phyloP scores from a whole-genome alignment of 2,797 vertebrate species.

The Mormyrus proboscirostris region DNA sequence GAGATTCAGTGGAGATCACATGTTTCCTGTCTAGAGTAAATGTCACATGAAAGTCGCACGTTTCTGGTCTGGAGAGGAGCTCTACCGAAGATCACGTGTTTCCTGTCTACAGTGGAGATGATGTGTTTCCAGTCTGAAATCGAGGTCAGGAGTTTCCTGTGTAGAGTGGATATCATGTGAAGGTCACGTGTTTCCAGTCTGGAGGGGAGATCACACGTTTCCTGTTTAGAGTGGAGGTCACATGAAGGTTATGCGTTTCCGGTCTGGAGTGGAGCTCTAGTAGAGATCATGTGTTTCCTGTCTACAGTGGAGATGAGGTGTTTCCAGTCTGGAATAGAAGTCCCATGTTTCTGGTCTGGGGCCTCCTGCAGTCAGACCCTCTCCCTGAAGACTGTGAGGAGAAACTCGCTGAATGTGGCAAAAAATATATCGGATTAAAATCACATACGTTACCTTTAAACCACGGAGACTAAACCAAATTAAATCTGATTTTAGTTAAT shows the following conservation, averaged over 20 bases:
- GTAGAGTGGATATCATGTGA: not conserved
- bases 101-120: not conserved
- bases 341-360: not conserved
- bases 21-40: not conserved
- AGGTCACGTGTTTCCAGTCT: not conserved
- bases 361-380: too few species aligned
- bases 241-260: not conserved
- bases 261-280: not conserved
- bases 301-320: not conserved
- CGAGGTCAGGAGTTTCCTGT: not conserved
- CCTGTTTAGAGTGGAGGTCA: not conserved
- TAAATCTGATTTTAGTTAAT: not conserved
- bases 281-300: not conserved
- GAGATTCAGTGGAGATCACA: not conserved
- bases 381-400: too few species aligned
- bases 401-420: too few species aligned
- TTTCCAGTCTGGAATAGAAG: not conserved
- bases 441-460: not conserved
- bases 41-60: not conserved
- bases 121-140: not conserved
- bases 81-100: not conserved
- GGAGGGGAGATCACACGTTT: not conserved
- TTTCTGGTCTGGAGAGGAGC: not conserved
- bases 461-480: not conserved
- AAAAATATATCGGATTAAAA: too few species aligned